Percentiles rank a stretch among this genome's conserved stretches.
Conservation (phyloP, 2,888 invertebrate genomes). For the Callimorpha dominula region DNA sequence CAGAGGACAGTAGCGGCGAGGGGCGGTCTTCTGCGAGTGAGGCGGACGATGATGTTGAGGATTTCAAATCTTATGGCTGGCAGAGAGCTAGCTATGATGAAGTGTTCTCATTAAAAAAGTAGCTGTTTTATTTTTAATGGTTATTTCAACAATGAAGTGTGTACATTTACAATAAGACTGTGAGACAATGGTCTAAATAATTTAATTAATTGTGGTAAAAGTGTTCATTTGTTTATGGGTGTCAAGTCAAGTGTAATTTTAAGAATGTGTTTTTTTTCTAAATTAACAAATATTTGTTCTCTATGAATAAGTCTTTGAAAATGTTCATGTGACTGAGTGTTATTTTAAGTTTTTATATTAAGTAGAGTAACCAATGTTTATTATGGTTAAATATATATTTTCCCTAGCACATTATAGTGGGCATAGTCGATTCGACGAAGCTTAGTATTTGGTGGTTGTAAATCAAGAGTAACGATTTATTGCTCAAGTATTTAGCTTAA, state of each 20-base stretch:
- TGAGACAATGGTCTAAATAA: background rate
- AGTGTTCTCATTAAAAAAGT: conserved; percentile 13
- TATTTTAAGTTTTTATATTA: background rate
- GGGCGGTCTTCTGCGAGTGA: conserved; percentile 3
- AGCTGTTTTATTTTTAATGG: background rate
- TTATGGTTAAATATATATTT: background rate
- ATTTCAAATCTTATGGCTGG: conserved; percentile 13
- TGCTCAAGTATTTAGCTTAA: too few relatives aligned
- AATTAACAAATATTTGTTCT: background rate
- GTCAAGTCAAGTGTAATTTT: conserved; percentile 8
- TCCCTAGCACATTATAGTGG: background rate
- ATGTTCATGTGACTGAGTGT: background rate
- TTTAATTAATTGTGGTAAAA: background rate
- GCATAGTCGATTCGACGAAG: conserved; percentile 12
- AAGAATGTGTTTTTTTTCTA: background rate
- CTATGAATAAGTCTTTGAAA: background rate
- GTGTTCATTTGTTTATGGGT: background rate
- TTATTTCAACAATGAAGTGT: background rate
- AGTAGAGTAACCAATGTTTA: background rate
- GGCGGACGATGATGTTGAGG: conserved; percentile 10
- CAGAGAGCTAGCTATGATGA: conserved; percentile 15
- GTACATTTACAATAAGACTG: background rate
- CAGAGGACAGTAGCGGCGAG: conserved; percentile 9
- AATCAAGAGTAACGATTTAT: background rate
- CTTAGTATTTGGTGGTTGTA: conserved; percentile 10